Evolutionary conservation across 2,888 invertebrate genomes (phyloP).

Genomic region (Himalopsyche anomala): DNA sequence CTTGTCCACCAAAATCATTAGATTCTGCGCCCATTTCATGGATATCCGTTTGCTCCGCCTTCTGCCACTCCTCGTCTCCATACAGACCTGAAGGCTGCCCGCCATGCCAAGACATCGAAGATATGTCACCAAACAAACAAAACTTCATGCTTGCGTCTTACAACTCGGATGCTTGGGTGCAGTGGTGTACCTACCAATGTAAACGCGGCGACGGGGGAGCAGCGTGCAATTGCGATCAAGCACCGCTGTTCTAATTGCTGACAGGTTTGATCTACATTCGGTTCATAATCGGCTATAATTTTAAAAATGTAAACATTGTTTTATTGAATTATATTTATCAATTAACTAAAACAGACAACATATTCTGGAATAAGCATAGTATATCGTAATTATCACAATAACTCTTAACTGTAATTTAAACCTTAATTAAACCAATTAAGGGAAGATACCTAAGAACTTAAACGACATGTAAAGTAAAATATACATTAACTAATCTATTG

Average conservation of each 20-base stretch:
- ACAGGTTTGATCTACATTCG: constrained; percentile 7
- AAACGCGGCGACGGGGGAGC: constrained; percentile 84
- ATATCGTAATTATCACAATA: too few relatives aligned
- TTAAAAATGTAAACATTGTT: not conserved
- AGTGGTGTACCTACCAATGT: constrained; percentile 82
- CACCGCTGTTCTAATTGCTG: constrained; percentile 74
- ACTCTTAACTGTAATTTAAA: too few relatives aligned
- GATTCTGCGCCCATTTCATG: constrained; percentile 70
- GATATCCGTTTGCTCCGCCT: constrained; percentile 74
- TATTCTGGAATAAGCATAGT: too few relatives aligned
- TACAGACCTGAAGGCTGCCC: constrained; percentile 74
- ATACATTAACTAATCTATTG: too few relatives aligned
- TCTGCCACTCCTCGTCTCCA: constrained; percentile 72
- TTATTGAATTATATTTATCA: too few relatives aligned
- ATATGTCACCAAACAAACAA: constrained; percentile 26
- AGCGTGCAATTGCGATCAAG: constrained; percentile 85
- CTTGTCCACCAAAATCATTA: constrained; percentile 68
- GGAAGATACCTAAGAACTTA: too few relatives aligned
- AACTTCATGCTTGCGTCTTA: constrained; percentile 58
- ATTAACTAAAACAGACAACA: too few relatives aligned
- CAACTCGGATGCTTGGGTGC: constrained; percentile 76
- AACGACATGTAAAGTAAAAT: too few relatives aligned
- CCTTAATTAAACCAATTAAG: too few relatives aligned
- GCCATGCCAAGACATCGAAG: constrained; percentile 67
- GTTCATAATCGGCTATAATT: not conserved